Conservation (phyloP, 2,113 vertebrate genomes). For the Microcebus tavaratra region DNA sequence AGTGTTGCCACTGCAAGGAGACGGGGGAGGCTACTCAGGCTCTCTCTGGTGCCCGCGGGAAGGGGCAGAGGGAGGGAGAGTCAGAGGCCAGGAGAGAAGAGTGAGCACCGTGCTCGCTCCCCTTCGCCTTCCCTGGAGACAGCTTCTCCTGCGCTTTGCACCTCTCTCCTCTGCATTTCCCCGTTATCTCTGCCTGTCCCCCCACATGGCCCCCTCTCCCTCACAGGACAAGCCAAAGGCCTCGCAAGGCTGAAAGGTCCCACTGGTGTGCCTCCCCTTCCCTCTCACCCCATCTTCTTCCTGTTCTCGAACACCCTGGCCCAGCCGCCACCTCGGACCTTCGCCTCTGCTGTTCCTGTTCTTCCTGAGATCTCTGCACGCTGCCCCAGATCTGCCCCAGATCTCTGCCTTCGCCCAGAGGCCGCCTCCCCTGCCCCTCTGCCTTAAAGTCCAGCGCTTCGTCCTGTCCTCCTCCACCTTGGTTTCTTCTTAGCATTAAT, state of each 20-base stretch:
- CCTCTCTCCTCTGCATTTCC: background rate
- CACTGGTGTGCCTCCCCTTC: background rate
- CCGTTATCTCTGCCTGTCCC: background rate
- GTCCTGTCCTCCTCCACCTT: background rate
- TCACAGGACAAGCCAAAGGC: background rate
- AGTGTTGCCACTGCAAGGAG: accelerated
- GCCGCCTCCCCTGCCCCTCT: background rate
- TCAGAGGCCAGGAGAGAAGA: background rate
- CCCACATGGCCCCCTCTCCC: background rate
- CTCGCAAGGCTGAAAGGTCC: background rate
- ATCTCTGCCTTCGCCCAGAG: background rate
- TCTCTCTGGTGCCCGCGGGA: background rate
- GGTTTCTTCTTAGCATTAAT: background rate
- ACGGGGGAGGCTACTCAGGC: background rate
- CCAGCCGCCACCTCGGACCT: background rate
- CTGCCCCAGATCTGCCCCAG: too few relatives aligned
- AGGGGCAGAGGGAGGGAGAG: background rate
- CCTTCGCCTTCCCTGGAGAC: background rate
- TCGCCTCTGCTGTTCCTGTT: background rate
- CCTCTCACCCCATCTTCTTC: background rate
- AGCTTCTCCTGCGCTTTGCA: background rate
- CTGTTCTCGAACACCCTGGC: background rate
- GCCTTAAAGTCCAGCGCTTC: background rate
- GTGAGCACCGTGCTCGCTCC: too few relatives aligned
- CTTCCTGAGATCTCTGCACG: accelerated